A percentile compares a stretch with the other conserved stretches of the same genome.
Evolutionary conservation across 2,113 vertebrate species (phyloP).

Genomic region (Plecotus auritus): DNA sequence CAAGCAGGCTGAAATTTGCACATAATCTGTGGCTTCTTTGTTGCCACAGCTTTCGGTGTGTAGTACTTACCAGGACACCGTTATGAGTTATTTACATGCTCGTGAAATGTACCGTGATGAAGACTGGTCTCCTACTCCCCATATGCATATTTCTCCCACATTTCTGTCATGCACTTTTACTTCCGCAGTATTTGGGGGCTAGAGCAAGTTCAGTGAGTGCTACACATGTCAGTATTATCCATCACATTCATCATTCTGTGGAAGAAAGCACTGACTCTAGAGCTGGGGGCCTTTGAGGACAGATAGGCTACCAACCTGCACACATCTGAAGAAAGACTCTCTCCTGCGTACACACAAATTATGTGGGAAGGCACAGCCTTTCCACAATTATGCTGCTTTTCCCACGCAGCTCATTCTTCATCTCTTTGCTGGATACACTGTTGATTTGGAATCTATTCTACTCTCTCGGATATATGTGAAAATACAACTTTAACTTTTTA

Average conservation of each 20-base stretch:
- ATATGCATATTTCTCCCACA: background rate
- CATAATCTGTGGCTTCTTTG: background rate
- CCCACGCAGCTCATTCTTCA: background rate
- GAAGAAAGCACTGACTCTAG: background rate
- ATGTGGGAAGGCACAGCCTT: background rate
- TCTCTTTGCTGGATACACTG: background rate
- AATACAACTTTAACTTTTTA: background rate
- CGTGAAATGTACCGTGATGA: background rate
- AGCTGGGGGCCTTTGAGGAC: background rate
- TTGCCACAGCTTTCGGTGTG: background rate
- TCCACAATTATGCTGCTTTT: background rate
- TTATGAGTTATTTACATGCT: background rate
- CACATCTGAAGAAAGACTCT: background rate
- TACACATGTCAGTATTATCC: accelerated
- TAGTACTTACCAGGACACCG: background rate
- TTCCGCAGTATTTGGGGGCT: background rate
- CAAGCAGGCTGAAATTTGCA: background rate
- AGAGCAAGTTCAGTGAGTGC: background rate
- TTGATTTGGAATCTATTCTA: slow-evolving; percentile 18
- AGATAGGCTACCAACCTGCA: background rate
- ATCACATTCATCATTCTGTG: background rate
- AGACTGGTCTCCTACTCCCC: background rate
- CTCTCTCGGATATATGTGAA: background rate
- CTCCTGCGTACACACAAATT: background rate
- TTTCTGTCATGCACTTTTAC: background rate